Evolutionary conservation across 1,140 invertebrate genomes (phyloP).

Genomic region (Bombus impatiens): DNA sequence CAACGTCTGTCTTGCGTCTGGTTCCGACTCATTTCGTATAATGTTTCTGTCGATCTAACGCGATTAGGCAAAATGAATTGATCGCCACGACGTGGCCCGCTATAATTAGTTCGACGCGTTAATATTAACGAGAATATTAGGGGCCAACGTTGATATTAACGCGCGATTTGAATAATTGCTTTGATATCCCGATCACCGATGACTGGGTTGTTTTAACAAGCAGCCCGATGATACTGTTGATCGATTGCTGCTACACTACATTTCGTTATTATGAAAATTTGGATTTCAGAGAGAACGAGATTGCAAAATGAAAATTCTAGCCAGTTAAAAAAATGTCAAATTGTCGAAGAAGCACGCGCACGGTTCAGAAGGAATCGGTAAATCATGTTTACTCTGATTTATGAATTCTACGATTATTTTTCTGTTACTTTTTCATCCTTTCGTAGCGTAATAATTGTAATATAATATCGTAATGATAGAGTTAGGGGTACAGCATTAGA

Average conservation of each 20-base stretch:
- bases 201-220: neutral
- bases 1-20: conserved; percentile 16
- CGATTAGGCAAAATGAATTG: conserved; percentile 22
- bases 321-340: too few species aligned
- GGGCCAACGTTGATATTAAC: conserved; percentile 15
- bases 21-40: conserved; percentile 20
- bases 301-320: too few species aligned
- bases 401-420: neutral
- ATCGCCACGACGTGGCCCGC: neutral
- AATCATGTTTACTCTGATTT: neutral
- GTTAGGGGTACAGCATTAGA: too few species aligned
- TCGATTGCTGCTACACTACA: neutral
- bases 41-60: conserved; percentile 20
- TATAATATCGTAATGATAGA: too few species aligned
- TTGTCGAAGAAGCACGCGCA: too few species aligned
- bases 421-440: neutral
- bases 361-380: too few species aligned
- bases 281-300: neutral
- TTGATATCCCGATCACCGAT: neutral
- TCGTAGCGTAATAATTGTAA: too few species aligned
- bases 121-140: conserved; percentile 18
- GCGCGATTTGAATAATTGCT: conserved; percentile 14
- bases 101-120: conserved; percentile 4
- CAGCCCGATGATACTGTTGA: neutral
- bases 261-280: neutral